Base-by-base conservation (phyloP, 2,797 vertebrate genomes). In the Sebastes matsubarae region DNA sequence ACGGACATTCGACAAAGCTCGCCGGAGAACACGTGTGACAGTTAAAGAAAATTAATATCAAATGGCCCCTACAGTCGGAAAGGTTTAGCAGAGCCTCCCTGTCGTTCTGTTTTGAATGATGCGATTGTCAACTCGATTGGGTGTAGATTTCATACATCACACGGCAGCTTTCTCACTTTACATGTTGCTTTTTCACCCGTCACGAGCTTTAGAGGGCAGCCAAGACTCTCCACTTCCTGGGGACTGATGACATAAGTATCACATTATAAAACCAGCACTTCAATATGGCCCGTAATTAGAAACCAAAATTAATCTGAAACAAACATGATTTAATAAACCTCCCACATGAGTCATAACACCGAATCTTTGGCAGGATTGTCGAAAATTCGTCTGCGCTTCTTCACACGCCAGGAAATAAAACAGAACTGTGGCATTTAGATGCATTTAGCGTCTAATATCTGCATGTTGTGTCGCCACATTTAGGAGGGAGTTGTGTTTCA, bases 91-190 rank as follows among this genome's bases (percentile, higher is more conserved):
- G 73, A 75, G 69, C 76, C 69, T 67, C 75, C 29, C 32, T n/a
- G 75, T 71, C 42, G 4, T 16, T 74, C 52, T 30, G 61, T 63
- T 88, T 71, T 87, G 75, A 92, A 80, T 89, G 82, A 91, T 87
- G 88, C 81, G 73, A 90, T 79, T 78, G 85, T 86, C 87, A 87
- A 52, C 67, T 75, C 46, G 63, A 81, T 88, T 60, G 34, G 76
- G 73, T 72, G 59, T 65, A 25, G 76, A 80, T 81, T 75, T 71
- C 76, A 85, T 83, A 65, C 77, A 84, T 86, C 86, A 89, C 80
- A 75, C 74, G 72, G 42, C 72, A 55, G 80, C 54, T 85, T 71
- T 87, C 79, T 87, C 72, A 68, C 87, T 88, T 69, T 34, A 68
- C 80, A 76, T 74, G 78, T 61, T 82, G 79, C 11, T 75, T 82